phyloP scores from a whole-genome alignment of 2,797 vertebrate species.

The Macropus fuliginosus region DNA sequence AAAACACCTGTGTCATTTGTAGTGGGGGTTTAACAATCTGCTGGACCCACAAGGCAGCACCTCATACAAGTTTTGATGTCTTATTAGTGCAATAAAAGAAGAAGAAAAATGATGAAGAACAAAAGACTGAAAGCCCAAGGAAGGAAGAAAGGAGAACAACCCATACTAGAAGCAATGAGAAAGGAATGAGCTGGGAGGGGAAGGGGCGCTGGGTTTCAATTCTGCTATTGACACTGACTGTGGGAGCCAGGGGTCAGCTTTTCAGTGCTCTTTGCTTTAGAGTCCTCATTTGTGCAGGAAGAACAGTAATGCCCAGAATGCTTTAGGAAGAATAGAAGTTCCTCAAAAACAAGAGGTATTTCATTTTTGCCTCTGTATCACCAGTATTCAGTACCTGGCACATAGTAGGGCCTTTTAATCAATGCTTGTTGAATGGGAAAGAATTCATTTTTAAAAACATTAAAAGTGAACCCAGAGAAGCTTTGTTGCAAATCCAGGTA shows the following conservation, averaged over 20 bases:
- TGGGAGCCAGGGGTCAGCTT: neutral
- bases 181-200: neutral
- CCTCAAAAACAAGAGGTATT: neutral
- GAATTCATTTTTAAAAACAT: neutral
- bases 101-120: neutral
- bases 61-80: neutral
- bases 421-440: neutral
- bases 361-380: neutral
- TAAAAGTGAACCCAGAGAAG: neutral
- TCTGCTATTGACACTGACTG: neutral
- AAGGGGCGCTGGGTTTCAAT: neutral
- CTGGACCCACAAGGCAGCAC: slow-evolving; percentile 2
- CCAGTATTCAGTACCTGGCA: neutral
- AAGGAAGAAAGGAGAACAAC: neutral
- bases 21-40: neutral
- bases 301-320: slow-evolving; percentile 28
- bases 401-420: neutral
- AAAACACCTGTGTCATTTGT: slow-evolving; percentile 14
- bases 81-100: slow-evolving; percentile 23
- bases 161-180: neutral
- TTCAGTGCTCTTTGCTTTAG: neutral
- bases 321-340: slow-evolving; percentile 27
- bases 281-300: neutral
- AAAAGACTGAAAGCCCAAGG: neutral
- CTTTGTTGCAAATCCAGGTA: neutral